These are phyloP conservation scores for Electrona antarctica DNA, from an alignment of 2,113 vertebrate genomes.

Conservation along the genomic window DNA sequence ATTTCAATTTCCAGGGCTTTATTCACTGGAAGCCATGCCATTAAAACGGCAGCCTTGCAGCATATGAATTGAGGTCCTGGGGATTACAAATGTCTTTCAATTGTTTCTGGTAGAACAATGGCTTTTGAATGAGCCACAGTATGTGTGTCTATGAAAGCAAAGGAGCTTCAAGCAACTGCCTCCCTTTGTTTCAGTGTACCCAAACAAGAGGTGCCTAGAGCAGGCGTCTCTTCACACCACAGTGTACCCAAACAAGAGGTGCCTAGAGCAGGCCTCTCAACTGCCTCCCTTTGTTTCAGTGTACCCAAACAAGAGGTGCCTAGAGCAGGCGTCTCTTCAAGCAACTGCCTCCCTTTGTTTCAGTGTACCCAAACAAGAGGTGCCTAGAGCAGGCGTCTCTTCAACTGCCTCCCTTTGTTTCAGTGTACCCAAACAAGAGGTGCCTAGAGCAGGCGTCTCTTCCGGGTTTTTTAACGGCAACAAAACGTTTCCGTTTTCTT, in stretches of 20 bases:
- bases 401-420: conserved; percentile 28
- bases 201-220: no score
- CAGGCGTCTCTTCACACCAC: no score
- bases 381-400: no score
- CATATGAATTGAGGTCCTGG: conserved; percentile 61
- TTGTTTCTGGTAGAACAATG: conserved; percentile 50
- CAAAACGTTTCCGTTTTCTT: no score
- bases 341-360: conserved; percentile 28
- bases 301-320: no score
- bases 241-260: no score
- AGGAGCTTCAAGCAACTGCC: conserved; percentile 25
- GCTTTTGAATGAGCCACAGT: conserved; percentile 51
- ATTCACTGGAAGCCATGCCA: conserved; percentile 60
- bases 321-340: no score
- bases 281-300: conserved; percentile 23
- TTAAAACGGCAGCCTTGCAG: conserved; percentile 56
- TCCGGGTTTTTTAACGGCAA: no score
- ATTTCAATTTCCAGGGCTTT: conserved; percentile 71
- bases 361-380: no score
- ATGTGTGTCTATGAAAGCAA: conserved; percentile 33
- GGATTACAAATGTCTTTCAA: conserved; percentile 64
- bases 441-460: no score
- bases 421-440: no score
- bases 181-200: conserved; percentile 21
- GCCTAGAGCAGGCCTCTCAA: no score